phyloP scores from a whole-genome alignment of 1,140 invertebrate species.

The Reticulitermes speratus region DNA sequence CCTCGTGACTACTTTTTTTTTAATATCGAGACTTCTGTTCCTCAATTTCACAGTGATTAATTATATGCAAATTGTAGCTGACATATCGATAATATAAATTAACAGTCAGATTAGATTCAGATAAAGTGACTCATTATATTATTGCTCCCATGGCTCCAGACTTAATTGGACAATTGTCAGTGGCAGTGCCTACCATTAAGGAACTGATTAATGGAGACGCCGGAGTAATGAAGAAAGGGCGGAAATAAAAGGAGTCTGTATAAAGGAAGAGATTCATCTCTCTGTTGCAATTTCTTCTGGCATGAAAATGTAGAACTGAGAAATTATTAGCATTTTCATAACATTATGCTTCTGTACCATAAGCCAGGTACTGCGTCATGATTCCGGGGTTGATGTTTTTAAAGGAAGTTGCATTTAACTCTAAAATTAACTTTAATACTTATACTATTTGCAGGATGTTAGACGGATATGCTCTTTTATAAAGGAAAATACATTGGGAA shows the following conservation, averaged over 20 bases:
- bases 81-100: conserved; percentile 10
- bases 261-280: not conserved
- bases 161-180: conserved; percentile 4
- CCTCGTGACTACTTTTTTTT: not conserved
- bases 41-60: not conserved
- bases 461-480: too few relatives aligned
- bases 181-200: not conserved
- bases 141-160: not conserved
- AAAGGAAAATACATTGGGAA: too few relatives aligned
- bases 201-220: not conserved
- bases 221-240: not conserved
- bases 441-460: too few relatives aligned
- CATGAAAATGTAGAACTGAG: too few relatives aligned
- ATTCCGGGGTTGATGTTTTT: too few relatives aligned
- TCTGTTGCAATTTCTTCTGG: not conserved
- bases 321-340: too few relatives aligned
- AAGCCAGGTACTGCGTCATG: too few relatives aligned
- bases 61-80: not conserved
- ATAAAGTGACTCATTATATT: not conserved
- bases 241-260: not conserved
- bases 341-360: too few relatives aligned
- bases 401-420: too few relatives aligned
- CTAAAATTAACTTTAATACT: too few relatives aligned
- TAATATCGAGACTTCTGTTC: not conserved
- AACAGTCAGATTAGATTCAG: not conserved